phyloP scores from a whole-genome alignment of 2,113 vertebrate genomes.

The Rhinopomastus cyanomelas region DNA sequence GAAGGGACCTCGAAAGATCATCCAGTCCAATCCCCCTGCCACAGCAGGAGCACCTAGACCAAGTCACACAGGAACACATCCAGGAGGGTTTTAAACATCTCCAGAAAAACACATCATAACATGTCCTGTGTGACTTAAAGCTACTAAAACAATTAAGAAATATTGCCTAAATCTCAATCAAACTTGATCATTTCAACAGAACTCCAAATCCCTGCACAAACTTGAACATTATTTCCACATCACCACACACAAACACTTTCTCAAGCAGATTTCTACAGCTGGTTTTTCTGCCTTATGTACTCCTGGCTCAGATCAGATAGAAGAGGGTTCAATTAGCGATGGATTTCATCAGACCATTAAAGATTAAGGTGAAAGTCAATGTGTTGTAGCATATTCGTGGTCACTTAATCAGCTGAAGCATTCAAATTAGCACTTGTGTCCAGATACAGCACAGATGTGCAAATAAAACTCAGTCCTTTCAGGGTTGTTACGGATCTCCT shows the following conservation, averaged over 20 bases:
- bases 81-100: no score
- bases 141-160: not conserved
- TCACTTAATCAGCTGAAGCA: conserved; percentile 53
- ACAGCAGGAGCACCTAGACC: no score
- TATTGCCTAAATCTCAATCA: not conserved
- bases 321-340: conserved; percentile 13
- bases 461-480: conserved; percentile 73
- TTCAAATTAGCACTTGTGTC: conserved; percentile 71
- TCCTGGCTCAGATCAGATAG: not conserved
- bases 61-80: no score
- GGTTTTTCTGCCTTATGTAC: not conserved
- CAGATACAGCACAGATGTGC: conserved; percentile 42
- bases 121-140: no score
- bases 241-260: not conserved
- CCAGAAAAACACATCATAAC: no score
- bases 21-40: no score
- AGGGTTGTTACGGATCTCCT: conserved; percentile 61
- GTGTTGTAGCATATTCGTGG: conserved; percentile 20
- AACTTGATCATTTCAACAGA: not conserved
- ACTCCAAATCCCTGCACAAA: not conserved
- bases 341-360: conserved; percentile 21
- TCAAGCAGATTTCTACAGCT: not conserved
- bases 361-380: conserved; percentile 55
- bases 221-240: not conserved
- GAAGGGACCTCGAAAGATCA: no score